Base-by-base conservation (phyloP, 2,888 invertebrate genomes). In the Gryllus longicercus region DNA sequence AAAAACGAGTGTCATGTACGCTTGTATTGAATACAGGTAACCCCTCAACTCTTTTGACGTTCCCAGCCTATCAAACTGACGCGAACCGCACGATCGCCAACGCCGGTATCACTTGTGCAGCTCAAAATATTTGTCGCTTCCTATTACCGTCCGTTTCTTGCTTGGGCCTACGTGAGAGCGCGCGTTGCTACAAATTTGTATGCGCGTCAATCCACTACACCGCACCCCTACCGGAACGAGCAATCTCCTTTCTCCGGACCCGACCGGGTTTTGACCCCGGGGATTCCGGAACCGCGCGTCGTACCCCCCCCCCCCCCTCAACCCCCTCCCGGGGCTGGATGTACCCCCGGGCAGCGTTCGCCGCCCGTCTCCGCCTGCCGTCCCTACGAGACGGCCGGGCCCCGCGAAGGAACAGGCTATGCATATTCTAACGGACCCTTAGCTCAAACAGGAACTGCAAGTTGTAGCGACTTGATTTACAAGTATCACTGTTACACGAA, bases 51-150 rank as follows among this genome's bases (percentile, higher is more conserved):
- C 38, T 8, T 38, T 5, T 38, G 38, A 38, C 38, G 38, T 38
- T 38, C 38, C 38, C 38, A 38, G 38, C 38, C 8, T 5, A 38
- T 38, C 38, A 38, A 38, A 38, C 38, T 4, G 5, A 38, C 38
- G 38, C 38, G 8, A 8, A 38, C 38, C 0, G 38, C 38, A 38
- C 38, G 38, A 38, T 38, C 5, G 5, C 38, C 38, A 38, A 38
- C 38, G 38, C 38, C 38, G 38, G 38, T 5, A 38, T 63, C 63
- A 63, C 63, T 63, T 63, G 63, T 14, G n/a, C n/a, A 63, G 14
- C n/a, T 63, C 63, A 63, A 63, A 63, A 63, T 63, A 63, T 63
- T 63, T 63, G 63, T 63, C 63, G 63, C n/a, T 63, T 63, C 63
- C 63, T 8, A 63, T 63, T 63, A 63, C 63, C 63, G n/a, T 63